Evolutionary conservation across 1,140 invertebrate species (phyloP).

Genomic region (Brachionus rotundiformis): DNA sequence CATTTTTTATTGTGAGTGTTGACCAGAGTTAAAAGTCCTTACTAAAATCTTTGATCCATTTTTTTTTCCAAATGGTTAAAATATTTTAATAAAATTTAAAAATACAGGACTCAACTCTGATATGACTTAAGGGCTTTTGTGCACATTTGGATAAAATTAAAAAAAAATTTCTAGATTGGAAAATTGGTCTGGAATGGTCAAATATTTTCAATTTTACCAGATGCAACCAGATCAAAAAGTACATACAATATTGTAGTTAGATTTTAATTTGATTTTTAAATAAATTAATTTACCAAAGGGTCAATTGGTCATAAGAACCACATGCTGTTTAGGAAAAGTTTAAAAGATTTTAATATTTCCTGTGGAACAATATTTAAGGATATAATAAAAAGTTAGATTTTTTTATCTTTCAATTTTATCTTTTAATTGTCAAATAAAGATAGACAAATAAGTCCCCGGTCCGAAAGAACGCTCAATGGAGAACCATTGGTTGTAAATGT

Average conservation of each 20-base stretch:
- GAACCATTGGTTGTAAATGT: not conserved
- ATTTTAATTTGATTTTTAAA: not conserved
- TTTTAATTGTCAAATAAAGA: not conserved
- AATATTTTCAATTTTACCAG: not conserved
- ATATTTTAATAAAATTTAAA: too few relatives aligned
- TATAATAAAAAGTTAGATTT: not conserved
- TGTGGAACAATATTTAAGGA: not conserved
- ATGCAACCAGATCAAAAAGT: not conserved
- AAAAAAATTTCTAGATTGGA: not conserved
- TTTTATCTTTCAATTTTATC: not conserved
- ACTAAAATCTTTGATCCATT: too few relatives aligned
- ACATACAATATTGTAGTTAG: not conserved
- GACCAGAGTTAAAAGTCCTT: too few relatives aligned
- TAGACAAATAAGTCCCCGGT: not conserved
- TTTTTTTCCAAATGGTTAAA: too few relatives aligned
- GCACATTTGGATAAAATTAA: too few relatives aligned
- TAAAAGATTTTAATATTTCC: not conserved
- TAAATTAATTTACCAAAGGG: not conserved
- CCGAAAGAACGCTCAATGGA: not conserved
- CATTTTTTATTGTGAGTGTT: not conserved
- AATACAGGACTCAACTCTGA: too few relatives aligned
- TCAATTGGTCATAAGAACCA: not conserved
- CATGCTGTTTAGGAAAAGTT: not conserved
- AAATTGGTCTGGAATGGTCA: not conserved
- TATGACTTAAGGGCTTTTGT: too few relatives aligned